Evolutionary conservation across 2,888 invertebrate genomes (phyloP).

Genomic region (Cheilosia vulpina): DNA sequence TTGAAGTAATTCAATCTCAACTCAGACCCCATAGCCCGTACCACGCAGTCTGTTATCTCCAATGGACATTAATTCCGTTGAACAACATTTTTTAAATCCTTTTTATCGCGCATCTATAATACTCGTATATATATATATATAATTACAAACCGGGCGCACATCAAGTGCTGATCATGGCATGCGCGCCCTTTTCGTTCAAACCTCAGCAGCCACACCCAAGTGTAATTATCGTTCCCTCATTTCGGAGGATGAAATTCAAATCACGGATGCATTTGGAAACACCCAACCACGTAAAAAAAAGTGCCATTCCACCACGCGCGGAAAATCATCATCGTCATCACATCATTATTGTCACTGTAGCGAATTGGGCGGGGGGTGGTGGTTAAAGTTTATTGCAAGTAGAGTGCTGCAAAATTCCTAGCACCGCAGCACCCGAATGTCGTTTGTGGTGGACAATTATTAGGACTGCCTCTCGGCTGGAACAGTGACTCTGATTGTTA

Average conservation of each 20-base stretch:
- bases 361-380: not conserved
- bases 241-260: slow-evolving; percentile 34
- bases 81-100: not conserved
- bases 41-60: not conserved
- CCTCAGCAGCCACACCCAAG: slow-evolving; percentile 39
- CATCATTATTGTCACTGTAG: slow-evolving; percentile 9
- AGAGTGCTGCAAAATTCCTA: slow-evolving; percentile 13
- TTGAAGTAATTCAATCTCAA: slow-evolving; percentile 33
- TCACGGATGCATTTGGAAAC: slow-evolving; percentile 47
- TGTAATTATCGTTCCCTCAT: slow-evolving; percentile 20
- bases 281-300: not conserved
- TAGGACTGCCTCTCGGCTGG: slow-evolving; percentile 32
- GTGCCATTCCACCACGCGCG: slow-evolving; percentile 42
- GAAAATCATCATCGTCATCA: slow-evolving; percentile 59
- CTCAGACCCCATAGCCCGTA: slow-evolving; percentile 20
- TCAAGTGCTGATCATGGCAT: no score
- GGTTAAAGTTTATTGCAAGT: slow-evolving; percentile 21
- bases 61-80: no score
- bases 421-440: slow-evolving; percentile 9
- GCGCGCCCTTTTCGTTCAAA: slow-evolving; percentile 18
- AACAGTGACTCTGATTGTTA: slow-evolving; percentile 38
- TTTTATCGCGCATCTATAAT: slow-evolving; percentile 8
- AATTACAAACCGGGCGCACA: not conserved
- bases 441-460: slow-evolving; percentile 62
- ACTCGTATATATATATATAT: no score